These are phyloP conservation scores for Cordilura impudica DNA, from an alignment of 2,888 invertebrate genomes.

Conservation along the genomic window DNA sequence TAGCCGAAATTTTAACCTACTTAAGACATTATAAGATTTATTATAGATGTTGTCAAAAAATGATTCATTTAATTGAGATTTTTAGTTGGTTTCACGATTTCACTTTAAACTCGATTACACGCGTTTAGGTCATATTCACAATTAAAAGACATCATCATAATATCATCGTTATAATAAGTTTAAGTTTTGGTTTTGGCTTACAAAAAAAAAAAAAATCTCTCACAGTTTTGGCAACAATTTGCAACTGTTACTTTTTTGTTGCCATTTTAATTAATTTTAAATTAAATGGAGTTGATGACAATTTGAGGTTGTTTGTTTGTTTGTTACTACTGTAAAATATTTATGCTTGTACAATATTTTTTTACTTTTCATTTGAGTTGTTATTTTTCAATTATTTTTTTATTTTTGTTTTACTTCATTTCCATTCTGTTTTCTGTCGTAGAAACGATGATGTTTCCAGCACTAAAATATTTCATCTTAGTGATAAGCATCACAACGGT, in stretches of 20 bases:
- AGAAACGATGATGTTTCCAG: constrained; percentile 66
- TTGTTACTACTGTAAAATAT: constrained; percentile 49
- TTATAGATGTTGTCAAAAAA: constrained; percentile 21
- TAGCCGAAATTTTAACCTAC: constrained; percentile 4
- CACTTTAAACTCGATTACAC: constrained; percentile 47
- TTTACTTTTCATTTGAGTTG: background rate
- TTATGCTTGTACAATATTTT: background rate
- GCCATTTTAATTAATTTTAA: constrained; percentile 18
- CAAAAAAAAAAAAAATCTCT: background rate
- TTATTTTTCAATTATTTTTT: constrained; percentile 20
- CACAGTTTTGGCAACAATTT: constrained; percentile 1
- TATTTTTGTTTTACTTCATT: background rate
- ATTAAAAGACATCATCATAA: constrained; percentile 46
- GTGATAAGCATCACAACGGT: constrained; percentile 69
- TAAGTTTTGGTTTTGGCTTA: constrained; percentile 8
- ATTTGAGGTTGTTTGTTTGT: constrained; percentile 43
- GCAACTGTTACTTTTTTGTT: constrained; percentile 34
- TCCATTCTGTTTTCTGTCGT: background rate
- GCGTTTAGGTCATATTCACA: constrained; percentile 40
- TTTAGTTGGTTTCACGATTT: constrained; percentile 41
- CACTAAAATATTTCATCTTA: constrained; percentile 74
- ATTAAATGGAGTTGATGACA: constrained; percentile 58
- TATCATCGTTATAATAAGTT: background rate
- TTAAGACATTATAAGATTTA: background rate
- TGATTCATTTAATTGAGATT: constrained; percentile 56